phyloP scores from a whole-genome alignment of 2,113 vertebrate genomes.

The Zosterops lateralis region DNA sequence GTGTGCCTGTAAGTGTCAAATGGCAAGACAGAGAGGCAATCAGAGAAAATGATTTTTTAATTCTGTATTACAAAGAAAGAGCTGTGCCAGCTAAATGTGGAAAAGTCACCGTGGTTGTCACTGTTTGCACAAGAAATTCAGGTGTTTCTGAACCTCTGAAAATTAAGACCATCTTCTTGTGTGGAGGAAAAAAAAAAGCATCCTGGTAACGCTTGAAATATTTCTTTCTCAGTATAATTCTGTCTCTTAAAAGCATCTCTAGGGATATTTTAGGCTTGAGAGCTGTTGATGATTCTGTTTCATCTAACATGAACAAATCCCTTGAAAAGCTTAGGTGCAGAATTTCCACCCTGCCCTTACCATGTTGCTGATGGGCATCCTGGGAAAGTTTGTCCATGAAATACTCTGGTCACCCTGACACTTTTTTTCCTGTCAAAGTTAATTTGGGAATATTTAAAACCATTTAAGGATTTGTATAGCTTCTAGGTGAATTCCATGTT shows the following conservation, averaged over 20 bases:
- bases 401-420: not conserved
- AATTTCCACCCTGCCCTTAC: not conserved
- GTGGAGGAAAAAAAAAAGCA: not conserved
- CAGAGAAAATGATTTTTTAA: not conserved
- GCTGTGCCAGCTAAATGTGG: not conserved
- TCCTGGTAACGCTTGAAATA: not conserved
- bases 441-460: not conserved
- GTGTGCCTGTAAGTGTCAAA: not conserved
- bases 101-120: not conserved
- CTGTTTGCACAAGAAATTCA: not conserved
- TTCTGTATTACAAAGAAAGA: not conserved
- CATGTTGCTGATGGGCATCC: not conserved
- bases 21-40: not conserved
- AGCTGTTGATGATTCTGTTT: not conserved
- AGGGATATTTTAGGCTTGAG: not conserved
- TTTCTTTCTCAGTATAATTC: not conserved
- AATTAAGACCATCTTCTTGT: not conserved
- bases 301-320: not conserved
- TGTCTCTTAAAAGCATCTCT: not conserved
- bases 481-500: slow-evolving; percentile 46
- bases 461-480: not conserved
- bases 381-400: not conserved
- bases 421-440: slow-evolving; percentile 7
- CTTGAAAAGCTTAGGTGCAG: not conserved
- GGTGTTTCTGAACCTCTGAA: not conserved